A percentile compares a stretch with the other conserved stretches of the same genome.
These are phyloP conservation scores for Trissolcus japonicus DNA, from an alignment of 2,888 invertebrate species.

Conservation along the genomic window DNA sequence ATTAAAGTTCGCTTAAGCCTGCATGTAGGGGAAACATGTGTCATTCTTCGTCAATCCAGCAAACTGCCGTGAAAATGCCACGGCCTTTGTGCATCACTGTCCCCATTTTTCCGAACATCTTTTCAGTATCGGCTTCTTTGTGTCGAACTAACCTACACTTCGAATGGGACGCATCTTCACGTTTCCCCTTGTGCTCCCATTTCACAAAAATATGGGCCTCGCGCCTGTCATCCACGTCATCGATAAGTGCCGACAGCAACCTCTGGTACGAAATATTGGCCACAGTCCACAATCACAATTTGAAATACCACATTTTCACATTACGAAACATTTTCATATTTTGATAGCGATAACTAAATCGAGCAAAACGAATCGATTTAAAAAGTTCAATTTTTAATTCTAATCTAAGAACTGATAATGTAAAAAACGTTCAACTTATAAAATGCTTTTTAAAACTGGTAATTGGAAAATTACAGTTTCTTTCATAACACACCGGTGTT, in stretches of 20 bases:
- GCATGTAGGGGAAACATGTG: slow-evolving; percentile 27
- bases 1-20: slow-evolving; percentile 33
- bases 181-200: slow-evolving; percentile 8
- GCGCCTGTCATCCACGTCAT: slow-evolving; percentile 38
- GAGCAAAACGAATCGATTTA: no score
- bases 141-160: slow-evolving; percentile 35
- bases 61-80: slow-evolving; percentile 39
- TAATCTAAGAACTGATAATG: no score
- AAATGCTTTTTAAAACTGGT: no score
- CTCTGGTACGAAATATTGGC: no score
- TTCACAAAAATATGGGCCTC: slow-evolving; percentile 28
- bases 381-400: no score
- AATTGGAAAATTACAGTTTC: no score
- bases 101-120: slow-evolving; percentile 28
- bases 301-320: no score
- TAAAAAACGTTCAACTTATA: no score
- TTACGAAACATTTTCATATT: no score
- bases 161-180: slow-evolving; percentile 18
- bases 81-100: slow-evolving; percentile 25
- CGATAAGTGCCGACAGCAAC: slow-evolving; percentile 17
- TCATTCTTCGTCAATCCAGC: slow-evolving; percentile 41
- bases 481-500: no score
- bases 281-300: no score
- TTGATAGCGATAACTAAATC: no score
- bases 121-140: slow-evolving; percentile 26